phyloP scores from a whole-genome alignment of 2,113 vertebrate species.

The Cephalopholis sonnerati region DNA sequence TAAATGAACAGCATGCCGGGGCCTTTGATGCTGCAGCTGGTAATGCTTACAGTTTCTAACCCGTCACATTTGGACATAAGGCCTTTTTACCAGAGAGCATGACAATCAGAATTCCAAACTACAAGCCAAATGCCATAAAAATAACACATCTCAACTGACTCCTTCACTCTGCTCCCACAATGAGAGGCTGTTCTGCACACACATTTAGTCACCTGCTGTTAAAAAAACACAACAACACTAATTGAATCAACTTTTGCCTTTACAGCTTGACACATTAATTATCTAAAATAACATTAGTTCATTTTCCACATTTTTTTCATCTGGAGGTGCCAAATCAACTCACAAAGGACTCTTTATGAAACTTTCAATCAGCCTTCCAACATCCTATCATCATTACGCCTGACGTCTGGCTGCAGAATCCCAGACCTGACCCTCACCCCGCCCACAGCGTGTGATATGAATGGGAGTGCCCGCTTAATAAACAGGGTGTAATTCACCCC shows the following conservation, averaged over 20 bases:
- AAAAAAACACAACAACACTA: not conserved
- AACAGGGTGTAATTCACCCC: slow-evolving; percentile 59
- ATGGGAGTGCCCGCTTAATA: slow-evolving; percentile 46
- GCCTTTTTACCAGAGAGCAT: slow-evolving; percentile 71
- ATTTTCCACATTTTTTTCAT: slow-evolving; percentile 26
- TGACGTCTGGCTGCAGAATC: slow-evolving; percentile 11
- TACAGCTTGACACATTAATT: slow-evolving; percentile 47
- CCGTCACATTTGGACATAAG: slow-evolving; percentile 70
- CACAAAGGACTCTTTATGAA: slow-evolving; percentile 62
- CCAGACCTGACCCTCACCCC: slow-evolving; percentile 24
- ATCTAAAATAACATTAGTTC: slow-evolving; percentile 54
- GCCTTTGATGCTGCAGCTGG: slow-evolving; percentile 84
- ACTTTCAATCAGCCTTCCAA: slow-evolving; percentile 40
- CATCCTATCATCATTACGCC: slow-evolving; percentile 21
- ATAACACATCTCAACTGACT: slow-evolving; percentile 72
- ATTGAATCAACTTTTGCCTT: slow-evolving; percentile 29
- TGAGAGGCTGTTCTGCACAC: slow-evolving; percentile 38
- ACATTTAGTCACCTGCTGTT: slow-evolving; percentile 36
- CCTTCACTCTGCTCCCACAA: slow-evolving; percentile 52
- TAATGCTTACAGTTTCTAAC: slow-evolving; percentile 78
- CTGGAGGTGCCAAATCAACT: slow-evolving; percentile 23
- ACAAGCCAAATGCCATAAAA: slow-evolving; percentile 82
- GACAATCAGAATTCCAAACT: slow-evolving; percentile 83
- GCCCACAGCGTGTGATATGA: slow-evolving; percentile 42
- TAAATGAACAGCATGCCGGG: slow-evolving; percentile 71